A percentile compares a stretch with the other conserved stretches of the same genome.
These are phyloP conservation scores for roundworm (Caenorhabditis elegans) DNA, from an alignment of 1,140 invertebrate species.

Conservation along the genomic window WBcel235 BX284606.5:3017001-3017500, in stretches of 20 bases:
- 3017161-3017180: too few species aligned
- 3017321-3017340: neutral
- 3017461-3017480: neutral
- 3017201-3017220: too few species aligned
- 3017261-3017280: constrained; percentile 17
- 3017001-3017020: too few species aligned
- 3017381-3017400: neutral
- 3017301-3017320: constrained; percentile 1
- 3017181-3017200: too few species aligned
- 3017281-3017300: constrained; percentile 17
- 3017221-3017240: neutral
- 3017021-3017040: too few species aligned
- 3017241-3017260: neutral
- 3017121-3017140: too few species aligned
- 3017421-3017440: too few species aligned
- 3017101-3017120: too few species aligned
- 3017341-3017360: neutral
- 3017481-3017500: neutral
- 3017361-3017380: neutral
- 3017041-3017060: too few species aligned
- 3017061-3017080: too few species aligned
- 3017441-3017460: neutral
- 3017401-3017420: constrained; percentile 9
- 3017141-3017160: too few species aligned
- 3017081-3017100: too few species aligned